Percentiles rank a stretch among this genome's conserved stretches.
Conservation (phyloP, 2,888 invertebrate species). For the Argynnis bischoffii region DNA sequence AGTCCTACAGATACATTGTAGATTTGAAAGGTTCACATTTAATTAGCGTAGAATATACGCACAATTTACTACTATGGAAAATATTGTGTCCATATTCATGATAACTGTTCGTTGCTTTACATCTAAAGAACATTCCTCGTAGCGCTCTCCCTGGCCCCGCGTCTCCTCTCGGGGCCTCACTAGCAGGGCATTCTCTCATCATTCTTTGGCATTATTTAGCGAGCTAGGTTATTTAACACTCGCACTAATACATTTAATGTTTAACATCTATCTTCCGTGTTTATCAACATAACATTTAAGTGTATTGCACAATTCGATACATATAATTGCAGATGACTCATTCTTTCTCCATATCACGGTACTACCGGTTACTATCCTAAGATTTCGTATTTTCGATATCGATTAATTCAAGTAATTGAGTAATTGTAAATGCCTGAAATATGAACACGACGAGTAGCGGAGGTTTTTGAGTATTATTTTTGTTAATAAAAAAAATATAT, state of each 20-base stretch:
- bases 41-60: constrained; percentile 32
- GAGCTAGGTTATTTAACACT: constrained; percentile 68
- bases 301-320: constrained; percentile 67
- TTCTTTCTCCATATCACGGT: constrained; percentile 44
- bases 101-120: constrained; percentile 27
- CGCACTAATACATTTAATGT: constrained; percentile 48
- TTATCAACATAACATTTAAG: constrained; percentile 45
- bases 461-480: constrained; percentile 62
- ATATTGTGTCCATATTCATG: constrained; percentile 22
- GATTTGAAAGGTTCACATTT: constrained; percentile 51
- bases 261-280: constrained; percentile 35
- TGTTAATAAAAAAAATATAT: constrained; percentile 56
- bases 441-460: constrained; percentile 50
- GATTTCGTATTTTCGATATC: constrained; percentile 48
- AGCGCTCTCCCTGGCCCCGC: constrained; percentile 43
- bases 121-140: constrained; percentile 30
- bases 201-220: constrained; percentile 81
- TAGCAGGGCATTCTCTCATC: constrained; percentile 62
- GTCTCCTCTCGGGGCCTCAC: constrained; percentile 28
- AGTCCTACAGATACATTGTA: constrained; percentile 58
- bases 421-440: constrained; percentile 45
- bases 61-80: constrained; percentile 34
- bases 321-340: constrained; percentile 48
- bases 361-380: constrained; percentile 47
- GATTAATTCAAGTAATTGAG: constrained; percentile 44